Percentiles rank a stretch among this genome's conserved stretches.
Conservation (phyloP, 1,140 invertebrate species). For the Caerostris darwini region DNA sequence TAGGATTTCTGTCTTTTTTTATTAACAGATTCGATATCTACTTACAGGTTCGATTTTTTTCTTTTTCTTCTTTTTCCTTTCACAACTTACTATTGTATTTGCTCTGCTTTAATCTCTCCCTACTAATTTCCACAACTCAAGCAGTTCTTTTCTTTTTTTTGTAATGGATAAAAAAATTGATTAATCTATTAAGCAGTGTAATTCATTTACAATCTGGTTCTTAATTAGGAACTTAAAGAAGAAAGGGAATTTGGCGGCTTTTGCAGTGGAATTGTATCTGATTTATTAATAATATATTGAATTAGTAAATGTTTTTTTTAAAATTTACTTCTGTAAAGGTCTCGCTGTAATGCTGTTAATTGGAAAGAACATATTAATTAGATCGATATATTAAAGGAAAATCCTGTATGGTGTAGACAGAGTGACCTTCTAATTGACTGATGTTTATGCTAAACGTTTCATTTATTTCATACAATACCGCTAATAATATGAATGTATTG, state of each 20-base stretch:
- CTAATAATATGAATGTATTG: too few species aligned
- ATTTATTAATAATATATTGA: neutral
- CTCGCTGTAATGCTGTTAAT: too few species aligned
- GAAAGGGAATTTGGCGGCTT: neutral
- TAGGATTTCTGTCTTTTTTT: neutral
- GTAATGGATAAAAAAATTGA: neutral
- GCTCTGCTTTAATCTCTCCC: neutral
- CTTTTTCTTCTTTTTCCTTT: too few species aligned
- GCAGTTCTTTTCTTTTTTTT: neutral
- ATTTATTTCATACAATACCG: too few species aligned
- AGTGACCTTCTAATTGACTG: too few species aligned
- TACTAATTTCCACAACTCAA: constrained; percentile 18
- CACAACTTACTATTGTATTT: neutral
- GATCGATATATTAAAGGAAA: too few species aligned
- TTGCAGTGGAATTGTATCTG: neutral
- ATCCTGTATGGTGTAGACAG: too few species aligned
- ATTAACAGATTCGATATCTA: neutral
- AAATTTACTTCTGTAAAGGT: neutral
- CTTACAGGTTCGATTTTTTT: neutral
- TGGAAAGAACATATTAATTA: too few species aligned
- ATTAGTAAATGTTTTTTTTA: neutral
- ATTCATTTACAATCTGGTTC: neutral
- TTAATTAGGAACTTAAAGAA: neutral
- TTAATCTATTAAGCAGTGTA: constrained; percentile 10
- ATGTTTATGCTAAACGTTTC: too few species aligned